Conservation (phyloP, 2,888 invertebrate species). For the Chrysina gloriosa region DNA sequence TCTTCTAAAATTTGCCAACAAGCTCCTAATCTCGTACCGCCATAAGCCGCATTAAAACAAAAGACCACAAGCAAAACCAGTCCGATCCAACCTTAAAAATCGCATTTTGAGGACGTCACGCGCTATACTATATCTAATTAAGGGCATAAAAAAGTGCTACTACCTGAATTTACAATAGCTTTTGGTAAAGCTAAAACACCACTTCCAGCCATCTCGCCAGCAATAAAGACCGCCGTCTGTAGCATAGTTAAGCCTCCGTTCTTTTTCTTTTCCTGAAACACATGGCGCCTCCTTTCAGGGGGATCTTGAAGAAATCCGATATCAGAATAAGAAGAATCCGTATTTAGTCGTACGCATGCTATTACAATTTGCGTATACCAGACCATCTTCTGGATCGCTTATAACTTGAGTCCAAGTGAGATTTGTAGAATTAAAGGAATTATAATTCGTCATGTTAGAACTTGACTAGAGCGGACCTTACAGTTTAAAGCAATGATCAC, state of each 20-base stretch:
- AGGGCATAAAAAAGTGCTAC: conserved; percentile 22
- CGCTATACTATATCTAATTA: no score
- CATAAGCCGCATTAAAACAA: conserved; percentile 73
- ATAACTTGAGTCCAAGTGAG: conserved; percentile 59
- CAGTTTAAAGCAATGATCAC: no score
- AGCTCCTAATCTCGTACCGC: conserved; percentile 74
- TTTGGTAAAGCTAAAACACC: conserved; percentile 77
- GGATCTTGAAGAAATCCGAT: background rate
- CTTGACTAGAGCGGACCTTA: no score
- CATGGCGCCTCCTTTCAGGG: no score
- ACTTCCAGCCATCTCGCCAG: conserved; percentile 79
- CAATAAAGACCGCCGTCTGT: conserved; percentile 73
- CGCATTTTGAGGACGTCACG: conserved; percentile 11
- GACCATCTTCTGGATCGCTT: conserved; percentile 52
- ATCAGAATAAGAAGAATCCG: no score
- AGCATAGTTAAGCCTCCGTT: conserved; percentile 62
- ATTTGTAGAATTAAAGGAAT: conserved; percentile 52
- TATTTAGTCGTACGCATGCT: conserved; percentile 40
- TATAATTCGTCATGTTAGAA: conserved; percentile 52
- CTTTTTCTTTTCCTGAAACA: background rate
- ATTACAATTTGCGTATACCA: conserved; percentile 34
- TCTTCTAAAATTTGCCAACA: conserved; percentile 79
- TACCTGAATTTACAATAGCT: conserved; percentile 75
- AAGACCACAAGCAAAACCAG: conserved; percentile 71
- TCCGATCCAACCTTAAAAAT: conserved; percentile 74